phyloP scores from a whole-genome alignment of 23 tunicate genomes.

The Pegea sp. region DNA sequence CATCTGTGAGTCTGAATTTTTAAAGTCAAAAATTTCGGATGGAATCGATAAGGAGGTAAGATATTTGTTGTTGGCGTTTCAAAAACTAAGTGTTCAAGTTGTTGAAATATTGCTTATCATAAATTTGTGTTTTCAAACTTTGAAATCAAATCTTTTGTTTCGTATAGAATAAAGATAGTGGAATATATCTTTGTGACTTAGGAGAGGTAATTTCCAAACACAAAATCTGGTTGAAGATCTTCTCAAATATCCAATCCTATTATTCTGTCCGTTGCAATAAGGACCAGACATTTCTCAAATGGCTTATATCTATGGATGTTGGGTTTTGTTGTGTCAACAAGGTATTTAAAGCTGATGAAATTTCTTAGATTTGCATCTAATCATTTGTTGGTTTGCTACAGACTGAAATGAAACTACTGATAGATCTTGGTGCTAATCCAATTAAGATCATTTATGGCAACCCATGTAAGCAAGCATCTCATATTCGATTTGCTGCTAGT shows the following conservation, averaged over 20 bases:
- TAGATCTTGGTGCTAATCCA: constrained; percentile 45
- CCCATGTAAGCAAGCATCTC: constrained; percentile 91
- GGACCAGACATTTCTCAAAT: neutral
- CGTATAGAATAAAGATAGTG: neutral
- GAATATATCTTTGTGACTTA: neutral
- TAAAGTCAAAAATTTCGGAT: no score
- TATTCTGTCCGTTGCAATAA: neutral
- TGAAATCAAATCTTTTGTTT: neutral
- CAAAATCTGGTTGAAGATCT: neutral
- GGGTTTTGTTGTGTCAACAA: neutral
- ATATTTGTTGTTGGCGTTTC: no score
- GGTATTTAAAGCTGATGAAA: no score
- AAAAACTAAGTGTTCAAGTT: no score
- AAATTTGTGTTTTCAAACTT: neutral
- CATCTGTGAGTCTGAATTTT: neutral
- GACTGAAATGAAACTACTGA: constrained; percentile 66
- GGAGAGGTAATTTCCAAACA: neutral
- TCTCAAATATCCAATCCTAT: neutral
- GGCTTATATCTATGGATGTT: neutral
- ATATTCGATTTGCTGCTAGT: constrained; percentile 39
- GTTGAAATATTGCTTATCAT: neutral
- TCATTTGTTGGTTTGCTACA: constrained; percentile 4
- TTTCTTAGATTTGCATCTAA: no score
- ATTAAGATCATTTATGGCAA: constrained; percentile 64
- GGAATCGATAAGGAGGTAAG: no score